These are phyloP conservation scores for Epistrophe grossulariae DNA, from an alignment of 2,888 invertebrate species.

Conservation along the genomic window DNA sequence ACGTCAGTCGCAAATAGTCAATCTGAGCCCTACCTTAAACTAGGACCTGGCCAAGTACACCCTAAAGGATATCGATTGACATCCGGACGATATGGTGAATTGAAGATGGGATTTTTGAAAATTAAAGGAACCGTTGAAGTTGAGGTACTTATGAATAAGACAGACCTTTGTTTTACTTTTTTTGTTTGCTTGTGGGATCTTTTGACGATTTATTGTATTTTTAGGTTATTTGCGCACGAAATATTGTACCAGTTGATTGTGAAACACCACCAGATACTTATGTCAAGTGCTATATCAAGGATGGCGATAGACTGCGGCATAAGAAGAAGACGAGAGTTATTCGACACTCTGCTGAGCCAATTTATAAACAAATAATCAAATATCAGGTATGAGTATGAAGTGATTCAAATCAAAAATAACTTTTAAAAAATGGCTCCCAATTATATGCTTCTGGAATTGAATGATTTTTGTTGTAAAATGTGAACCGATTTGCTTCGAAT, in stretches of 20 bases:
- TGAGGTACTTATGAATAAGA: constrained; percentile 86
- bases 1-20: constrained; percentile 60
- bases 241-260: constrained; percentile 88
- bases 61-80: constrained; percentile 90
- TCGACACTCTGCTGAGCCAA: constrained; percentile 92
- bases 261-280: constrained; percentile 94
- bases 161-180: too few relatives aligned
- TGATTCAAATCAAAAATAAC: not conserved
- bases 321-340: constrained; percentile 95
- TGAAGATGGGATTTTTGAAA: constrained; percentile 94
- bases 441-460: too few relatives aligned
- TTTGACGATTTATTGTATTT: not conserved
- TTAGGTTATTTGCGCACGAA: constrained; percentile 88
- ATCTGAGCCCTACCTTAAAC: constrained; percentile 81
- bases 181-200: not conserved
- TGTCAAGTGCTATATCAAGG: constrained; percentile 96
- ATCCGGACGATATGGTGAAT: constrained; percentile 90
- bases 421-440: not conserved
- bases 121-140: constrained; percentile 96
- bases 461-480: too few relatives aligned
- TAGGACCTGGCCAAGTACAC: constrained; percentile 93
- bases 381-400: constrained; percentile 86
- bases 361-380: constrained; percentile 94
- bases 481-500: too few relatives aligned
- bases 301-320: constrained; percentile 94